Conservation (phyloP, 2,113 vertebrate genomes). For the Microtus montanus region DNA sequence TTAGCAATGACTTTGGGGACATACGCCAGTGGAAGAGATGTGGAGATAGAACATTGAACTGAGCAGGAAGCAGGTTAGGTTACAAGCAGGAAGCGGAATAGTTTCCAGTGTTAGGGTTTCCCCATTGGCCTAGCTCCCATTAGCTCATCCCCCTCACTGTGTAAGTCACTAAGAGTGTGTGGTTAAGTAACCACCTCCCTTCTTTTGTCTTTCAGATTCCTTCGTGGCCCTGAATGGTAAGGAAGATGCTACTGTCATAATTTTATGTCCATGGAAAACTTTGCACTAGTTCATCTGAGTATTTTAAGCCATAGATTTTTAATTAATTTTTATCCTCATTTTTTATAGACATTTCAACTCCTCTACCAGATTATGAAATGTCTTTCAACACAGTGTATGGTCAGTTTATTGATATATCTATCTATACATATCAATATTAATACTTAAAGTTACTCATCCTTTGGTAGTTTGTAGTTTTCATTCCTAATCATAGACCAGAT, state of each 20-base stretch:
- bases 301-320: conserved; percentile 74
- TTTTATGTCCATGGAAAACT: conserved; percentile 76
- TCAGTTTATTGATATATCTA: conserved; percentile 83
- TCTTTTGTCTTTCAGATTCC: conserved; percentile 92
- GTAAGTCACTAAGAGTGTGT: conserved; percentile 9
- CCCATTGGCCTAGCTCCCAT: background rate
- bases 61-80: background rate
- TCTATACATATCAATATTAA: conserved; percentile 60
- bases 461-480: conserved; percentile 79
- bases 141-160: background rate
- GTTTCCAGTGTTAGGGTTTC: background rate
- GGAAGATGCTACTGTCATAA: conserved; percentile 83
- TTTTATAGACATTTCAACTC: conserved; percentile 94
- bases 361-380: conserved; percentile 93
- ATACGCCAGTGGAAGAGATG: background rate
- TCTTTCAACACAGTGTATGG: conserved; percentile 88
- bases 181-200: conserved; percentile 78
- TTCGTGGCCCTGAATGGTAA: conserved; percentile 99
- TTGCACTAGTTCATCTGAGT: conserved; percentile 75
- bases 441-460: conserved; percentile 56
- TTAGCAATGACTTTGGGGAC: conserved; percentile 22
- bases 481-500: conserved; percentile 70
- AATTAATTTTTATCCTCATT: conserved; percentile 83
- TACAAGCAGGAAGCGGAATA: background rate
- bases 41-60: background rate